Evolutionary conservation across 2,113 vertebrate species (phyloP).

Genomic region (Cervus canadensis): DNA sequence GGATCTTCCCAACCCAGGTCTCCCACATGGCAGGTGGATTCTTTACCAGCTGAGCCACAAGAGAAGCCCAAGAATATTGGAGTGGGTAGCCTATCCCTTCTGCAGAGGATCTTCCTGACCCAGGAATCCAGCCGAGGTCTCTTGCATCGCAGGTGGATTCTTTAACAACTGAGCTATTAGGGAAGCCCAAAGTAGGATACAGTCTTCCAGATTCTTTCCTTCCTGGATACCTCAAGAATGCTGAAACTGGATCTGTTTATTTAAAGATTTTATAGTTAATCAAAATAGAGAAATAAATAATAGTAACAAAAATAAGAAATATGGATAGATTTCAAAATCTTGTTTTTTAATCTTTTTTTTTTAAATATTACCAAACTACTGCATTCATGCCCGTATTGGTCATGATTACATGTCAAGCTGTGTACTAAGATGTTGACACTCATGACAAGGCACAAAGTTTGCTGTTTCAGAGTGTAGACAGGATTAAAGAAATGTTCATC

Average conservation of each 20-base stretch:
- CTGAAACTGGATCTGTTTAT: background rate
- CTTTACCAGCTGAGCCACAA: background rate
- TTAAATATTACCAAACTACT: background rate
- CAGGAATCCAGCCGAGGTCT: background rate
- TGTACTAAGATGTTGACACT: background rate
- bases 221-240: background rate
- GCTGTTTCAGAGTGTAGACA: background rate
- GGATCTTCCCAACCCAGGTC: background rate
- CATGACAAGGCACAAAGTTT: background rate
- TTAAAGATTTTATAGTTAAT: background rate
- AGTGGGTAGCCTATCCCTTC: fast-evolving
- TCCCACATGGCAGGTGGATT: background rate
- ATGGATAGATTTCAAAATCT: background rate
- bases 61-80: background rate
- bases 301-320: background rate
- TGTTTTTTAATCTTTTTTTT: background rate
- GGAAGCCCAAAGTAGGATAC: background rate
- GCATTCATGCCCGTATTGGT: background rate
- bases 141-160: background rate
- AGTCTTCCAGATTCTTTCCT: background rate
- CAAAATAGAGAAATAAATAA: background rate
- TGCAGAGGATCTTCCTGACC: background rate
- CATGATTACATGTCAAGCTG: background rate
- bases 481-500: background rate
- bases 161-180: background rate